Conservation (phyloP, 2,888 invertebrate genomes). For the Acanthococcus lagerstroemiae region DNA sequence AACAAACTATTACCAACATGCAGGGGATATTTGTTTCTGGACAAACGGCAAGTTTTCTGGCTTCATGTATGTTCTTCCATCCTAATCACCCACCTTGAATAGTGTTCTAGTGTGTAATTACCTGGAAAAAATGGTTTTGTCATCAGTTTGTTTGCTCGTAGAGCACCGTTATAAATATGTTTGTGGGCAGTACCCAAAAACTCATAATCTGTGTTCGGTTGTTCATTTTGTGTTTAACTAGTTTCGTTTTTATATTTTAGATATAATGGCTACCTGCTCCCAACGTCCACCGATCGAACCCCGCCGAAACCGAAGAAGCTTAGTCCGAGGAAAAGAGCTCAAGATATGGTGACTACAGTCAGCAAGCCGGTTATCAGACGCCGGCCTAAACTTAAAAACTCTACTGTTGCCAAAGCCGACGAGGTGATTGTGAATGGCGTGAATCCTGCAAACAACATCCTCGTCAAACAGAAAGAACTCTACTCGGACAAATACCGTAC, state of each 20-base stretch:
- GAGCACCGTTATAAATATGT: too few relatives aligned
- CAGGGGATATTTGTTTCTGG: too few relatives aligned
- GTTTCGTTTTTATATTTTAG: neutral
- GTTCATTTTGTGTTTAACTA: too few relatives aligned
- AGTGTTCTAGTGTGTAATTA: too few relatives aligned
- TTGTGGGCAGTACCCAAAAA: too few relatives aligned
- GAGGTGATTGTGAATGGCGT: slow-evolving; percentile 12
- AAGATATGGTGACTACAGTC: slow-evolving; percentile 18
- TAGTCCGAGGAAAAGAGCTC: slow-evolving; percentile 14
- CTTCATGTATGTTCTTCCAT: too few relatives aligned
- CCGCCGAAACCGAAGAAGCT: slow-evolving; percentile 4
- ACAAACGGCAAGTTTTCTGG: too few relatives aligned
- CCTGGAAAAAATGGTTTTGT: too few relatives aligned
- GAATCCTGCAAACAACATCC: neutral
- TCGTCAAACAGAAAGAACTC: slow-evolving; percentile 11
- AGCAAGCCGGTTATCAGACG: slow-evolving; percentile 3
- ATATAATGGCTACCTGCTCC: slow-evolving; percentile 19
- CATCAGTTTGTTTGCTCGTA: too few relatives aligned
- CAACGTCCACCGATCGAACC: slow-evolving; percentile 2
- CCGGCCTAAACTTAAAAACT: slow-evolving; percentile 1
- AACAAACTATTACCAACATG: too few relatives aligned
- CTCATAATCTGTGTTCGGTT: neutral
- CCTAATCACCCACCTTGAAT: too few relatives aligned
- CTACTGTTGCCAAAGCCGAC: neutral
- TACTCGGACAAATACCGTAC: slow-evolving; percentile 6